Percentiles rank a stretch among this genome's conserved stretches.
Conservation (phyloP, 2,113 vertebrate species). For the Zosterops lateralis region DNA sequence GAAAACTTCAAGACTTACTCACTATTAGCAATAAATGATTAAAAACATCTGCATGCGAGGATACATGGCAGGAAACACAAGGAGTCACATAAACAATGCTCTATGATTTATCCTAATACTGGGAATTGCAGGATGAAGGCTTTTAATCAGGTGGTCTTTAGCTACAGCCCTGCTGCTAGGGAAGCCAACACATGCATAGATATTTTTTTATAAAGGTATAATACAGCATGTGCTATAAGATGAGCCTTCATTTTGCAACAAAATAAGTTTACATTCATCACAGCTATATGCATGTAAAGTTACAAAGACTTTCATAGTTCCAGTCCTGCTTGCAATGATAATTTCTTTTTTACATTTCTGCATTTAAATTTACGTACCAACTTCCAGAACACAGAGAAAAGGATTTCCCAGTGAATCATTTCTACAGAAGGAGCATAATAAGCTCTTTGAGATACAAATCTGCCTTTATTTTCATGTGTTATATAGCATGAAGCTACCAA, state of each 20-base stretch:
- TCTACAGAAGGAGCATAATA: background rate
- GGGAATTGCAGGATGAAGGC: background rate
- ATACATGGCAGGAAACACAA: slow-evolving; percentile 12
- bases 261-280: background rate
- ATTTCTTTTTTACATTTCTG: background rate
- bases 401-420: background rate
- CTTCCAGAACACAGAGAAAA: background rate
- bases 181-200: background rate
- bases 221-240: background rate
- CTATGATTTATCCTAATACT: background rate
- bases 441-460: background rate
- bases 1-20: background rate
- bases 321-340: background rate
- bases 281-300: background rate
- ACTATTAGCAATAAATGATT: background rate
- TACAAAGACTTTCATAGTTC: background rate
- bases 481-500: background rate
- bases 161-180: background rate
- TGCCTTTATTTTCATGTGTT: background rate
- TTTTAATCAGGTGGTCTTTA: background rate
- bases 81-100: background rate
- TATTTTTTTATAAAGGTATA: background rate
- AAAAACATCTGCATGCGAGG: slow-evolving; percentile 21
- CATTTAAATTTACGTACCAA: background rate
- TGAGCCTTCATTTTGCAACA: background rate